phyloP scores from a whole-genome alignment of 2,113 vertebrate species.

The Sisor rabdophorus region DNA sequence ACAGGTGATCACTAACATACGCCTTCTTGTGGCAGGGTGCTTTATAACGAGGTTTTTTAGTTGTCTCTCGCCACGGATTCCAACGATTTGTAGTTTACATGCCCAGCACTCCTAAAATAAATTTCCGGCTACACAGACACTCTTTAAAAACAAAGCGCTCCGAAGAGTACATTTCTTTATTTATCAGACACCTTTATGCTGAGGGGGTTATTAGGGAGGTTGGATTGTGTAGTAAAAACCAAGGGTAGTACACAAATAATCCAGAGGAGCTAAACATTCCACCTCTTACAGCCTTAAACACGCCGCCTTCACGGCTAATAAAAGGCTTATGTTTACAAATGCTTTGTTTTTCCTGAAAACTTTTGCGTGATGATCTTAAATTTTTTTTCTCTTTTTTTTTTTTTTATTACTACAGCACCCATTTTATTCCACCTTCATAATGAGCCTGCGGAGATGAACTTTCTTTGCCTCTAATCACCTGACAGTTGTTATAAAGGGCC shows the following conservation, averaged over 20 bases:
- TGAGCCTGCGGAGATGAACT: constrained; percentile 27
- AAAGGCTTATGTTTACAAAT: neutral
- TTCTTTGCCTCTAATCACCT: constrained; percentile 37
- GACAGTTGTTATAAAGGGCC: constrained; percentile 39
- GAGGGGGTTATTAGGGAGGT: neutral
- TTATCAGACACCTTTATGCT: constrained; percentile 6
- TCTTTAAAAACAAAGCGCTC: neutral
- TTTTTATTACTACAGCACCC: neutral
- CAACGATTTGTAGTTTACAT: neutral
- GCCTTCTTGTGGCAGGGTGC: neutral
- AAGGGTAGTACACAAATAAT: neutral
- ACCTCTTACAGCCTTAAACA: neutral
- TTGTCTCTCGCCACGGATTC: neutral
- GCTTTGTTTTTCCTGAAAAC: neutral
- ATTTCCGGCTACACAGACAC: neutral
- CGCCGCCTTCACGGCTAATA: neutral
- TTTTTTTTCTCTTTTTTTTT: neutral
- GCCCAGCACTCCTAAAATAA: neutral
- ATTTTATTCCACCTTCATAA: constrained; percentile 20
- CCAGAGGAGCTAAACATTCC: neutral
- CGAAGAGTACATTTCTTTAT: neutral
- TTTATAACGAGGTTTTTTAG: neutral
- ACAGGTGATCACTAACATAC: too few species aligned
- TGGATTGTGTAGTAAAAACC: neutral
- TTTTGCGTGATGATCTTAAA: neutral